Conservation (phyloP, 2,113 vertebrate genomes). For the Scatophagus argus region DNA sequence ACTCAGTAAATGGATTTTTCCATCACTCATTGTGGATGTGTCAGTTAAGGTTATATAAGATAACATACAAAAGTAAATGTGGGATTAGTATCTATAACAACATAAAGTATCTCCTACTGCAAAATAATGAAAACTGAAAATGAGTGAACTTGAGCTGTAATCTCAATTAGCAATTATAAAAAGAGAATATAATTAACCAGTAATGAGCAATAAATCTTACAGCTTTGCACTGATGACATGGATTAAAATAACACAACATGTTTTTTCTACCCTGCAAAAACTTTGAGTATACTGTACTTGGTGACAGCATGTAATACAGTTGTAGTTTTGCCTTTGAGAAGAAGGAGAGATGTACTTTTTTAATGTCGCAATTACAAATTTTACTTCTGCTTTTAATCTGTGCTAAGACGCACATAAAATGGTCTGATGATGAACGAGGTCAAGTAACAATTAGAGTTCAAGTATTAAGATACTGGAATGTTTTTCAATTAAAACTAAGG, state of each 20-base stretch:
- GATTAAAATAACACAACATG: neutral
- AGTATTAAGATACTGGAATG: neutral
- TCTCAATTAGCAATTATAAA: neutral
- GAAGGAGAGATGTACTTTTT: neutral
- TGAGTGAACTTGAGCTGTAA: neutral
- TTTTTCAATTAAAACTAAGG: neutral
- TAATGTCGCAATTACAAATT: neutral
- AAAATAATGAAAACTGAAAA: constrained; percentile 2
- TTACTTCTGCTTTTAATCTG: neutral
- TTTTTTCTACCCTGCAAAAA: neutral
- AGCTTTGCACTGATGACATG: neutral
- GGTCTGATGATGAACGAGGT: neutral
- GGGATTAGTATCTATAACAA: constrained; percentile 27
- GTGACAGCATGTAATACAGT: neutral
- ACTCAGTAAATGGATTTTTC: neutral
- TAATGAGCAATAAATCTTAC: neutral
- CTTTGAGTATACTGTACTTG: neutral
- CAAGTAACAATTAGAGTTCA: neutral
- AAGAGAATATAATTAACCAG: neutral
- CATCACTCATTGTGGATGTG: neutral
- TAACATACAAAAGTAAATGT: constrained; percentile 14
- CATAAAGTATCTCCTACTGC: constrained; percentile 14
- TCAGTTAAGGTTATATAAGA: constrained; percentile 1
- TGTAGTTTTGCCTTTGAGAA: neutral
- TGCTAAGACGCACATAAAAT: neutral